Percentiles rank a stretch among this genome's conserved stretches.
Conservation (phyloP, 1,140 invertebrate genomes). For the Batillaria attramentaria region DNA sequence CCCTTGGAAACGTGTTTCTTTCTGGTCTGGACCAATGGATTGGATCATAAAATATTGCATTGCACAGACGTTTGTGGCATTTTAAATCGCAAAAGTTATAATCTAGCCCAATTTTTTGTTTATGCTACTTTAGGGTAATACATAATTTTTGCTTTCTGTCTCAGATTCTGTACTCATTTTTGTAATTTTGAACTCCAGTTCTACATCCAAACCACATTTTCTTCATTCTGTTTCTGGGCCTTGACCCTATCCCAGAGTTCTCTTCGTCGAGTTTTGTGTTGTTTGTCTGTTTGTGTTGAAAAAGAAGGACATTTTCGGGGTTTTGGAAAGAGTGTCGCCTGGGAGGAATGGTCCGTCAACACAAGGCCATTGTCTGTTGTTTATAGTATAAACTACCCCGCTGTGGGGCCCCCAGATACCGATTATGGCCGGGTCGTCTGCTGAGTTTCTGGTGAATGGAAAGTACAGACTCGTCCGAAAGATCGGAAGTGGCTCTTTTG, state of each 20-base stretch:
- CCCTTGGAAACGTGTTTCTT: slow-evolving; percentile 12
- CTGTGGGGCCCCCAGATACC: slow-evolving; percentile 39
- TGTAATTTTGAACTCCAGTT: neutral
- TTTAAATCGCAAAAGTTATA: neutral
- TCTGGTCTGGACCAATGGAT: no score
- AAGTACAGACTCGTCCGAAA: slow-evolving; percentile 97
- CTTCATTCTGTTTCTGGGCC: neutral
- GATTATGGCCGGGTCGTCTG: slow-evolving; percentile 52
- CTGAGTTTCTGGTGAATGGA: slow-evolving; percentile 75
- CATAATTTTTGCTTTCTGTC: neutral
- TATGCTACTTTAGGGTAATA: neutral
- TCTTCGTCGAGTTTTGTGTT: neutral
- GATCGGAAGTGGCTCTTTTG: slow-evolving; percentile 99
- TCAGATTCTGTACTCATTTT: neutral
- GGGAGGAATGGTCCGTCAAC: neutral
- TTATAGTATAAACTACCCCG: neutral
- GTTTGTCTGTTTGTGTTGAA: slow-evolving; percentile 9
- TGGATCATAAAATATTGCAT: neutral
- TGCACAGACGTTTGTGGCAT: neutral
- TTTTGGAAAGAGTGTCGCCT: neutral
- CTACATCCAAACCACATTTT: neutral
- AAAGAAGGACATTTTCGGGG: neutral
- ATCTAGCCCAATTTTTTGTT: neutral
- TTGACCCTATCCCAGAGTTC: slow-evolving; percentile 30
- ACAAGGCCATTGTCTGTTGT: neutral